These are phyloP conservation scores for Minunthozetes semirufus DNA, from an alignment of 2,888 invertebrate genomes.

Conservation along the genomic window DNA sequence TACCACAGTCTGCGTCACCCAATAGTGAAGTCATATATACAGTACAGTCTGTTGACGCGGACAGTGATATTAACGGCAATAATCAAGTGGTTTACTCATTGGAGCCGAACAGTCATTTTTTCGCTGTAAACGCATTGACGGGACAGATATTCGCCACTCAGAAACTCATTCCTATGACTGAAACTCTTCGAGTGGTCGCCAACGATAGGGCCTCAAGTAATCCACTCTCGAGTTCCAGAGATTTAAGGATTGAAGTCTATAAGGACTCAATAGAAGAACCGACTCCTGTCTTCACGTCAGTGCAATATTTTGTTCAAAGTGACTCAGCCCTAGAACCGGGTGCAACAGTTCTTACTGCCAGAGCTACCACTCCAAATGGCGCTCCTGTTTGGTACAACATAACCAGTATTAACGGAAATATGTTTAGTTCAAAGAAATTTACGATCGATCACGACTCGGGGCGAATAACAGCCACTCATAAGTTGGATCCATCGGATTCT, in stretches of 20 bases:
- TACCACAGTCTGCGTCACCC: slow-evolving; percentile 43
- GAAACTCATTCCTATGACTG: slow-evolving; percentile 41
- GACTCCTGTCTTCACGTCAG: slow-evolving; percentile 43
- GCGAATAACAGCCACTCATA: slow-evolving; percentile 44
- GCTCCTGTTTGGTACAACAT: slow-evolving; percentile 43
- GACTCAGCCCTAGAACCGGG: slow-evolving; percentile 43
- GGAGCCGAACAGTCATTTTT: slow-evolving; percentile 42
- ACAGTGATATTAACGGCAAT: slow-evolving; percentile 41
- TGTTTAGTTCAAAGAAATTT: slow-evolving; percentile 39
- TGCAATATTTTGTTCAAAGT: slow-evolving; percentile 43
- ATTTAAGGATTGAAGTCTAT: slow-evolving; percentile 43
- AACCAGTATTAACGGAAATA: slow-evolving; percentile 35
- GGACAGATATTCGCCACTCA: slow-evolving; percentile 44
- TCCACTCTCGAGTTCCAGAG: slow-evolving; percentile 41
- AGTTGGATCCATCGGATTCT: slow-evolving; percentile 44
- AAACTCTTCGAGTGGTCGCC: slow-evolving; percentile 42
- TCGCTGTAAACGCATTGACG: slow-evolving; percentile 43
- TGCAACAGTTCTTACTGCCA: slow-evolving; percentile 42
- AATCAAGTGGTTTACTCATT: slow-evolving; percentile 43
- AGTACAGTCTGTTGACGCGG: slow-evolving; percentile 44
- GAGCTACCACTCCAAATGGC: slow-evolving; percentile 43
- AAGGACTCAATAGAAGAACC: slow-evolving; percentile 44
- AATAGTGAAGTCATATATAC: slow-evolving; percentile 43
- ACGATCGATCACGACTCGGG: slow-evolving; percentile 45
- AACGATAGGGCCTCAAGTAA: slow-evolving; percentile 39